phyloP scores from a whole-genome alignment of 2,888 invertebrate species.

The Psococerastis gibbosa region DNA sequence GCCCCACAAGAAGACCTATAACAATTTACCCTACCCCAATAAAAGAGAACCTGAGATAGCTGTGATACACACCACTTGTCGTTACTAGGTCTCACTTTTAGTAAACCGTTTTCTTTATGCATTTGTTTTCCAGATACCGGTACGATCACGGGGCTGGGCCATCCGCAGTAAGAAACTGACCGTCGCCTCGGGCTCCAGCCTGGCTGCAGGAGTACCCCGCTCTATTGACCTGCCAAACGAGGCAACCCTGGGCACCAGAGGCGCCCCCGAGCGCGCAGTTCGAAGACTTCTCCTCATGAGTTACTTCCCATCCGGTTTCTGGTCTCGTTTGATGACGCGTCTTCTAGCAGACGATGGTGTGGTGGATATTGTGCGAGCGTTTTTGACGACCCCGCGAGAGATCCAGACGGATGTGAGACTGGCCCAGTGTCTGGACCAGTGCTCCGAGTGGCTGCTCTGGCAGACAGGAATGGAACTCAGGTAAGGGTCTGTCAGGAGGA shows the following conservation, averaged over 20 bases:
- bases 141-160: slow-evolving; percentile 47
- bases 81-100: slow-evolving; percentile 2
- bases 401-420: slow-evolving; percentile 40
- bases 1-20: no score
- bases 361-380: slow-evolving; percentile 52
- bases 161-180: slow-evolving; percentile 37
- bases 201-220: slow-evolving; percentile 22
- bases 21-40: no score
- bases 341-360: slow-evolving; percentile 76
- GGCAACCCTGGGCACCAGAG: slow-evolving; percentile 26
- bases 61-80: no score
- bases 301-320: slow-evolving; percentile 96
- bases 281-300: slow-evolving; percentile 76
- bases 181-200: slow-evolving; percentile 29
- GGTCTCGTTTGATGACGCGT: slow-evolving; percentile 86
- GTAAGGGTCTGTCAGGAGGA: no score
- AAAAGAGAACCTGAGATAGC: no score
- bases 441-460: slow-evolving; percentile 87
- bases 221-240: slow-evolving; percentile 20
- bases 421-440: slow-evolving; percentile 40
- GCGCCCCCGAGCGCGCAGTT: slow-evolving; percentile 37
- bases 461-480: slow-evolving; percentile 75
- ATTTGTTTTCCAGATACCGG: slow-evolving; percentile 29
- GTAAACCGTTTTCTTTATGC: slow-evolving; percentile 6
- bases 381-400: slow-evolving; percentile 53